Conservation (phyloP, 1,140 invertebrate species). For the Gryllus bimaculatus region DNA sequence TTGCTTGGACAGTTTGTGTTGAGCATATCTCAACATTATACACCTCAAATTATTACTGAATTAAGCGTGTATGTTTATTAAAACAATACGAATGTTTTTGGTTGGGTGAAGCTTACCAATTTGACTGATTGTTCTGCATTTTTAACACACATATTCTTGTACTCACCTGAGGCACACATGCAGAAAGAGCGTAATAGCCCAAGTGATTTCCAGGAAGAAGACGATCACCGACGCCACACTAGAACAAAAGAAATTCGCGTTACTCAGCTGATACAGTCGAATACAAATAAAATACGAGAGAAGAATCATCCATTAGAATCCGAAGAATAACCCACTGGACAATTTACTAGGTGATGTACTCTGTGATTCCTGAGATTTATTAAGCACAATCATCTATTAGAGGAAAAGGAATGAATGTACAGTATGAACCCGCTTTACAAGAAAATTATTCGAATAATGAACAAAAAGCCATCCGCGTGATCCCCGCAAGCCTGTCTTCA, state of each 20-base stretch:
- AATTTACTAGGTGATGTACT: no score
- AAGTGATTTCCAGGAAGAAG: conserved; percentile 39
- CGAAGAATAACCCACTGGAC: no score
- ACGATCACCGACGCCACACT: conserved; percentile 35
- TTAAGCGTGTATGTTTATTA: neutral
- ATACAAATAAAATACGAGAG: neutral
- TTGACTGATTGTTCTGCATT: no score
- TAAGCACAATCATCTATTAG: no score
- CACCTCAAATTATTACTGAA: neutral
- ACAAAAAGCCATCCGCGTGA: no score
- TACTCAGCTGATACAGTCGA: neutral
- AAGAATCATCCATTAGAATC: no score
- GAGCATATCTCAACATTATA: neutral
- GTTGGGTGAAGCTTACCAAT: neutral
- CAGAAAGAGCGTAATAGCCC: conserved; percentile 39
- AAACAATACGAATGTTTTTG: neutral
- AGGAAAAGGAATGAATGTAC: no score
- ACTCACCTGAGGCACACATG: conserved; percentile 36
- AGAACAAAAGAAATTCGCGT: conserved; percentile 25
- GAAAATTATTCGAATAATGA: no score
- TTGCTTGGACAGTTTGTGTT: neutral
- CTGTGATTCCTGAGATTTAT: no score
- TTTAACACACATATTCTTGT: no score
- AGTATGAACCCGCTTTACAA: no score
- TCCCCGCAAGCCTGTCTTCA: no score